These are phyloP conservation scores for Miichthys miiuy DNA, from an alignment of 2,797 vertebrate genomes.

Conservation along the genomic window DNA sequence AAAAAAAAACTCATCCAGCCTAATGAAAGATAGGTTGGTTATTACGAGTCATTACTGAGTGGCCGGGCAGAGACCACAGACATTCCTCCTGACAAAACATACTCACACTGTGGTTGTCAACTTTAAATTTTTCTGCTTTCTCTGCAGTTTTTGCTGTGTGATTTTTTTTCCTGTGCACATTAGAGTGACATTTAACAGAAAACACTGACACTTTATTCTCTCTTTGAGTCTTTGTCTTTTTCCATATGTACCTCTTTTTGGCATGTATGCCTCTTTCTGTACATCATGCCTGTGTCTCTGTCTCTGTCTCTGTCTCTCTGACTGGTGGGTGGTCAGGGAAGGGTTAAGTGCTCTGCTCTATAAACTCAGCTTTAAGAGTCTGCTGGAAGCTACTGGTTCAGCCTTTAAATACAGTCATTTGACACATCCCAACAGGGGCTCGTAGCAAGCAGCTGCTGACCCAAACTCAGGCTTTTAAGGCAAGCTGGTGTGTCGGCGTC, in stretches of 20 bases:
- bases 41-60: constrained; percentile 64
- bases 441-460: constrained; percentile 68
- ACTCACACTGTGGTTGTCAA: constrained; percentile 67
- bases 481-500: constrained; percentile 47
- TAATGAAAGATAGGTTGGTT: constrained; percentile 64
- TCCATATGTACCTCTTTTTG: constrained; percentile 35
- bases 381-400: constrained; percentile 88
- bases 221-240: constrained; percentile 28
- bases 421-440: constrained; percentile 78
- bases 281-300: constrained; percentile 23
- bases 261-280: constrained; percentile 17
- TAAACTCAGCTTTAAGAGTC: constrained; percentile 84
- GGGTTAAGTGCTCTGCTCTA: constrained; percentile 90
- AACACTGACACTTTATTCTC: constrained; percentile 44
- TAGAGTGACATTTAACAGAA: constrained; percentile 44
- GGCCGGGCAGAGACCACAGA: constrained; percentile 58
- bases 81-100: constrained; percentile 69
- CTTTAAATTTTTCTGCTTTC: constrained; percentile 61
- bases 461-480: constrained; percentile 53
- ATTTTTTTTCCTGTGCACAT: constrained; percentile 49
- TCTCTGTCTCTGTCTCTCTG: constrained; percentile 22
- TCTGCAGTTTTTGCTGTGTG: constrained; percentile 51
- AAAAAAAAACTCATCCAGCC: constrained; percentile 37
- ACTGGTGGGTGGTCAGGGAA: constrained; percentile 81
- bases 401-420: constrained; percentile 92